These are phyloP conservation scores for Centropus bengalensis DNA, from an alignment of 2,113 vertebrate genomes.

Conservation along the genomic window DNA sequence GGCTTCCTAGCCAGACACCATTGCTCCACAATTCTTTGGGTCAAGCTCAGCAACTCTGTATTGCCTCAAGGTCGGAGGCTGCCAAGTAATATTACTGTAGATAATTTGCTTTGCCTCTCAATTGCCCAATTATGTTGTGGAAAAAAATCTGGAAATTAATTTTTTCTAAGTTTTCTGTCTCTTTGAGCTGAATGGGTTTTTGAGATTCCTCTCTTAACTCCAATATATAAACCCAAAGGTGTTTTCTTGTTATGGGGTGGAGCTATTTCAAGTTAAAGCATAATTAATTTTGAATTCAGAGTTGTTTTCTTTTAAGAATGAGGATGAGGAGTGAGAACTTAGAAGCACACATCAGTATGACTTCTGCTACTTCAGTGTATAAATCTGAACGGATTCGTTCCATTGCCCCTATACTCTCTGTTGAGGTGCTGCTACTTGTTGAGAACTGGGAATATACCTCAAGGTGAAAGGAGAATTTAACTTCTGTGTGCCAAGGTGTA, in stretches of 20 bases:
- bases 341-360: not conserved
- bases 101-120: not conserved
- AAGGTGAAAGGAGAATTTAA: not conserved
- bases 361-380: accelerated
- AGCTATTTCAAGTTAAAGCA: not conserved
- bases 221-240: not conserved
- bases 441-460: not conserved
- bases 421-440: not conserved
- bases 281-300: not conserved
- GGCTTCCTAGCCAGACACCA: not conserved
- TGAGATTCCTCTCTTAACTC: not conserved
- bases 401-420: not conserved
- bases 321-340: not conserved
- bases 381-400: not conserved
- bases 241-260: not conserved
- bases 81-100: not conserved
- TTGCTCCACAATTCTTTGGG: not conserved
- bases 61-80: not conserved
- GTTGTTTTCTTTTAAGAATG: not conserved
- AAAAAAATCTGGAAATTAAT: not conserved
- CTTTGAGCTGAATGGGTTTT: not conserved
- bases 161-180: not conserved
- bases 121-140: not conserved
- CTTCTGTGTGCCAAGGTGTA: not conserved
- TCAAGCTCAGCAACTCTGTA: not conserved